A percentile compares a stretch with the other conserved stretches of the same genome.
phyloP scores from a whole-genome alignment of 2,113 vertebrate species.

The Catharus minimus region DNA sequence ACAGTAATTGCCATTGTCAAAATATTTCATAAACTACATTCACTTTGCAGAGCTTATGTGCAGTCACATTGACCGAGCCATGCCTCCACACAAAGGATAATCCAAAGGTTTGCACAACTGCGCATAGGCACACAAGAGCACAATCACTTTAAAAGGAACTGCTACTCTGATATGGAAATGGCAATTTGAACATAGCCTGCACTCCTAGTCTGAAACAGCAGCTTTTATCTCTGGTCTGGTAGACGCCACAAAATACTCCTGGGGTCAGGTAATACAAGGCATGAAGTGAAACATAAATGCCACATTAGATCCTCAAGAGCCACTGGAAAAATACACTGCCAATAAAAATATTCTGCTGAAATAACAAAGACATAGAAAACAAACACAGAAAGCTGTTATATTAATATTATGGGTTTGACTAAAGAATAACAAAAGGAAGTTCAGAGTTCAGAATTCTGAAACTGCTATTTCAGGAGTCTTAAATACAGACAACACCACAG shows the following conservation, averaged over 20 bases:
- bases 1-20: not conserved
- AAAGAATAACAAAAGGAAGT: constrained; percentile 57
- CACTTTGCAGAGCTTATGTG: rapidly evolving
- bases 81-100: not conserved
- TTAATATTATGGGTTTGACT: constrained; percentile 46
- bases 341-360: constrained; percentile 57
- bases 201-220: not conserved
- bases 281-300: constrained; percentile 28
- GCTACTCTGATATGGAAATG: not conserved
- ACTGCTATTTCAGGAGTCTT: not conserved
- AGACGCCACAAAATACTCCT: constrained; percentile 17
- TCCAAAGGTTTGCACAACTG: not conserved
- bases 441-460: constrained; percentile 33
- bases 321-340: constrained; percentile 34
- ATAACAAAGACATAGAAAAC: constrained; percentile 53
- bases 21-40: not conserved
- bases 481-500: not conserved
- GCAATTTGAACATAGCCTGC: not conserved
- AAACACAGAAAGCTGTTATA: constrained; percentile 38
- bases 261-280: constrained; percentile 15
- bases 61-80: rapidly evolving
- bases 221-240: constrained; percentile 10
- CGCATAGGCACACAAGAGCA: rapidly evolving
- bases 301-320: constrained; percentile 28
- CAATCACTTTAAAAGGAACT: not conserved